phyloP scores from a whole-genome alignment of 2,888 invertebrate genomes.

The Sinotaia quadrata region DNA sequence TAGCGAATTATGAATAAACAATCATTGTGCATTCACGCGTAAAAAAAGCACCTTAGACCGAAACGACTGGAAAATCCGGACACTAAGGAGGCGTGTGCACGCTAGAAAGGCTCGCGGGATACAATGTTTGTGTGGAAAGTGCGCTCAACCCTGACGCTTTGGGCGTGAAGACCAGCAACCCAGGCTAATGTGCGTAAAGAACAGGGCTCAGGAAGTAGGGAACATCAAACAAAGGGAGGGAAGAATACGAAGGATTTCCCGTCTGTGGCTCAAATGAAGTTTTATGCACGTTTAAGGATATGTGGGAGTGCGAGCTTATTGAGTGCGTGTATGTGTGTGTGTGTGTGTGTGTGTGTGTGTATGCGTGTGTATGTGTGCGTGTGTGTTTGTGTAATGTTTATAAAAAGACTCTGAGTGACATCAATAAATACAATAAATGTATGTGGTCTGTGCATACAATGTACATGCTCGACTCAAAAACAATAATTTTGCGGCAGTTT shows the following conservation, averaged over 20 bases:
- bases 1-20: slow-evolving; percentile 40
- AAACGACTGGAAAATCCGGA: neutral
- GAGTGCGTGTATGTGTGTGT: neutral
- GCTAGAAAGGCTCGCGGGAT: no score
- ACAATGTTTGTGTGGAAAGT: neutral
- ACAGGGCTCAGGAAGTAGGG: neutral
- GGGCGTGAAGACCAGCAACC: neutral
- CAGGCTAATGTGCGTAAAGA: neutral
- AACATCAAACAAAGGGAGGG: neutral
- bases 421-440: no score
- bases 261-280: no score
- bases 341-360: slow-evolving; percentile 6
- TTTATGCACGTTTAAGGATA: neutral
- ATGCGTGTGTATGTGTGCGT: slow-evolving; percentile 3
- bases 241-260: slow-evolving; percentile 6
- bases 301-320: neutral
- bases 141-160: neutral
- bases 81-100: neutral
- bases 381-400: no score
- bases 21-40: slow-evolving; percentile 31
- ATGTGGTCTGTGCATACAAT: no score
- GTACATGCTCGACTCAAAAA: no score
- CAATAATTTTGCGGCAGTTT: no score
- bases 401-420: no score
- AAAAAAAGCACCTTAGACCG: slow-evolving; percentile 1